phyloP scores from a whole-genome alignment of 2,888 invertebrate species.

The Andrena haemorrhoa region DNA sequence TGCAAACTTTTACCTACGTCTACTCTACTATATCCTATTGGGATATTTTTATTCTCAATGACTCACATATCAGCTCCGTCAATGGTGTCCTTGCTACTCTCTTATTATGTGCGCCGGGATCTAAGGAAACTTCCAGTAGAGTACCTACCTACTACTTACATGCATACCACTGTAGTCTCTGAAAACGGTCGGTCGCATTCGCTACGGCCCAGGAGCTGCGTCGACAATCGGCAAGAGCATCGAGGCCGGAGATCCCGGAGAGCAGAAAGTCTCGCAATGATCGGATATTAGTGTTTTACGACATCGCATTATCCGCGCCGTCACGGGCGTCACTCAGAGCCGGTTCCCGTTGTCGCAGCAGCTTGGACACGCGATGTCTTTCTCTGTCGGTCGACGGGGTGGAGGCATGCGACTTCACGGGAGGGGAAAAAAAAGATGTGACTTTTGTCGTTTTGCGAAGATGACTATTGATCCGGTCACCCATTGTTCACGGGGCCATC shows the following conservation, averaged over 20 bases:
- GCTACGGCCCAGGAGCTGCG: conserved; percentile 1
- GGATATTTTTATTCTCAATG: no score
- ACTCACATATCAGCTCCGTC: no score
- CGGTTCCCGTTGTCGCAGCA: conserved; percentile 5
- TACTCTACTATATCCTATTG: no score
- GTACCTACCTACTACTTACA: no score
- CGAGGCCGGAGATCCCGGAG: conserved; percentile 23
- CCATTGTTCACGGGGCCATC: conserved; percentile 50
- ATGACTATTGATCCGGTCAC: conserved; percentile 40
- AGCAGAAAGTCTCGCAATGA: conserved; percentile 77
- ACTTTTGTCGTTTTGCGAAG: conserved; percentile 46
- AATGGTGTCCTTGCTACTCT: no score
- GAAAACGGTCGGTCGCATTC: neutral
- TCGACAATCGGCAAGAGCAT: conserved; percentile 66
- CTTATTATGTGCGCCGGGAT: no score
- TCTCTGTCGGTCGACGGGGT: neutral
- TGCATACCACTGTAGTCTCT: neutral
- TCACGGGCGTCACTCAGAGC: conserved; percentile 80
- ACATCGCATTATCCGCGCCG: conserved; percentile 77
- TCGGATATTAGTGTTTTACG: conserved; percentile 84
- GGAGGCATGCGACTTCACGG: conserved; percentile 23
- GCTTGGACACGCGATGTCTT: conserved; percentile 8
- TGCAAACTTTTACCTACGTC: no score
- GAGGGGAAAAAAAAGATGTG: conserved; percentile 6
- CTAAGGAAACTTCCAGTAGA: no score